Evolutionary conservation across 2,888 invertebrate genomes (phyloP).

Genomic region (Laothoe populi): DNA sequence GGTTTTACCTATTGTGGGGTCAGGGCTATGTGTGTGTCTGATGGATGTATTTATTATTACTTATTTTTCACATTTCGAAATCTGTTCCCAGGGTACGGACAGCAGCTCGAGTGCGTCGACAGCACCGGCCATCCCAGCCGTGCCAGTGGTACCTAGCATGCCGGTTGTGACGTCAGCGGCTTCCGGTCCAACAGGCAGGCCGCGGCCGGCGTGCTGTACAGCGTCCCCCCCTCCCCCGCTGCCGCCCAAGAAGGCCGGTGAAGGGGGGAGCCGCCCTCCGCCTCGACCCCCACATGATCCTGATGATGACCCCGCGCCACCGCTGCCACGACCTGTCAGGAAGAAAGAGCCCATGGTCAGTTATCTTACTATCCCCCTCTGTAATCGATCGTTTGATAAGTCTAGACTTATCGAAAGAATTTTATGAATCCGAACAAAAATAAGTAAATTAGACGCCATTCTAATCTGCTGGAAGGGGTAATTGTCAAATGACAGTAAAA

Average conservation of each 20-base stretch:
- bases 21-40: too few relatives aligned
- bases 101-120: constrained; percentile 43
- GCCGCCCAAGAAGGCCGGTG: constrained; percentile 78
- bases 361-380: too few relatives aligned
- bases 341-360: constrained; percentile 69
- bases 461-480: too few relatives aligned
- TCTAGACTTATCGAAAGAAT: too few relatives aligned
- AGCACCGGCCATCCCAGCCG: neutral
- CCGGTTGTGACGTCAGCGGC: neutral
- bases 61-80: too few relatives aligned
- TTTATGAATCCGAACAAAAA: too few relatives aligned
- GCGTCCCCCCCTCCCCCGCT: constrained; percentile 89
- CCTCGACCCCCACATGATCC: constrained; percentile 86
- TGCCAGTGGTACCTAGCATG: neutral
- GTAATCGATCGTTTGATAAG: too few relatives aligned
- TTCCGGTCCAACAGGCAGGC: neutral
- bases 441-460: too few relatives aligned
- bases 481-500: too few relatives aligned
- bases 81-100: constrained; percentile 53
- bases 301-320: constrained; percentile 60
- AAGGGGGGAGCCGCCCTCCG: constrained; percentile 78
- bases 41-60: too few relatives aligned
- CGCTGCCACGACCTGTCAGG: constrained; percentile 70
- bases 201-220: constrained; percentile 36
- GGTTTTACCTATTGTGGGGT: too few relatives aligned